Conservation (phyloP, 2,113 vertebrate genomes). For the Spilogale gracilis region DNA sequence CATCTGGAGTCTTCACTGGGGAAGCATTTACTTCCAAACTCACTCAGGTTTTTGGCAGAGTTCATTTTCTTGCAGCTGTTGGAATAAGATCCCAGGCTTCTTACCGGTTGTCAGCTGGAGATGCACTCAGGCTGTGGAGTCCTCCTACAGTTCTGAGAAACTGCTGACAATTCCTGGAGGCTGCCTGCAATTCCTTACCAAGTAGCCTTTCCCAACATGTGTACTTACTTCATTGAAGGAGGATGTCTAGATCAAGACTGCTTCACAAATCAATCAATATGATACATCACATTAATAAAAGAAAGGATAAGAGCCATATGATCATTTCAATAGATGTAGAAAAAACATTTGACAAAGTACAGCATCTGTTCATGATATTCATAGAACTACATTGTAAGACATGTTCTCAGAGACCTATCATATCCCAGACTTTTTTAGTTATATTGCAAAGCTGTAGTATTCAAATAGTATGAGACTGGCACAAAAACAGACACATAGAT, state of each 20-base stretch:
- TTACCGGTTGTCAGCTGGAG: neutral
- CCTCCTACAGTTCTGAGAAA: neutral
- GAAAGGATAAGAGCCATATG: neutral
- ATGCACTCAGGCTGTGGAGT: neutral
- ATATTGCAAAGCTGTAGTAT: neutral
- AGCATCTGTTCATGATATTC: neutral
- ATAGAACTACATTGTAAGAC: too few species aligned
- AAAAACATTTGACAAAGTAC: neutral
- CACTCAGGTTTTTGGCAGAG: neutral
- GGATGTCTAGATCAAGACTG: neutral
- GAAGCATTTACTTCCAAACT: neutral
- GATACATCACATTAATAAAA: neutral
- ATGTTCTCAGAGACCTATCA: too few species aligned
- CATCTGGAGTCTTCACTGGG: neutral
- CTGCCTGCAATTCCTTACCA: neutral
- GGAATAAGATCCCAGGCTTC: neutral
- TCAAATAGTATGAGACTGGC: neutral
- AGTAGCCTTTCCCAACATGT: neutral
- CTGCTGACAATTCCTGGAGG: neutral
- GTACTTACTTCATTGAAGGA: neutral
- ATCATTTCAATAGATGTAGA: neutral
- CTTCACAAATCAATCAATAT: neutral
- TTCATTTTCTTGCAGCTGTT: neutral
- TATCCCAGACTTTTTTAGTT: neutral
- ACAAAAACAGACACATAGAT: neutral